Percentiles rank a stretch among this genome's conserved stretches.
These are phyloP conservation scores for Druceiella hillmani DNA, from an alignment of 2,888 invertebrate genomes.

Conservation along the genomic window DNA sequence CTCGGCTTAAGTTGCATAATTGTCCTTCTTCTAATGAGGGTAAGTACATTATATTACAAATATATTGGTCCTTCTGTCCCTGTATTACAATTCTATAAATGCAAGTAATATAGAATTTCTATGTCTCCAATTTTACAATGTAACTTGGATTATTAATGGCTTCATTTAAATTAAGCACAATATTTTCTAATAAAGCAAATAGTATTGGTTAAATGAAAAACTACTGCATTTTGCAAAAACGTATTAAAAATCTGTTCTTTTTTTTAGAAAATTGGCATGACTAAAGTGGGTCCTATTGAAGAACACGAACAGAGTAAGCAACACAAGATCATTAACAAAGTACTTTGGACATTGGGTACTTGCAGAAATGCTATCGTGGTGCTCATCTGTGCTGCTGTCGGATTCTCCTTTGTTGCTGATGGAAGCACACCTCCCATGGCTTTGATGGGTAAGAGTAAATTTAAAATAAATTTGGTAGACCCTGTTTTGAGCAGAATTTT, in stretches of 20 bases:
- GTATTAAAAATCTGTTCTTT: conserved; percentile 10
- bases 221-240: neutral
- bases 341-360: conserved; percentile 71
- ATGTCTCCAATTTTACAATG: neutral
- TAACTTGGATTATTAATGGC: neutral
- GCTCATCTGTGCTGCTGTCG: conserved; percentile 65
- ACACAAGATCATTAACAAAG: conserved; percentile 58
- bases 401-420: conserved; percentile 53
- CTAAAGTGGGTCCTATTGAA: conserved; percentile 54
- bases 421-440: conserved; percentile 55
- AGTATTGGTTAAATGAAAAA: no score
- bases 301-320: conserved; percentile 48
- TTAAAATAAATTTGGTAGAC: conserved; percentile 4
- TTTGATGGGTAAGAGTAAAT: conserved; percentile 59
- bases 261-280: conserved; percentile 58
- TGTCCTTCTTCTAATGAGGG: conserved; percentile 70
- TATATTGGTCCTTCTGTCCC: neutral
- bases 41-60: no score
- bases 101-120: no score
- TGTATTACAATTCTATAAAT: neutral
- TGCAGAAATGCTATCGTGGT: conserved; percentile 82
- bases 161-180: neutral
- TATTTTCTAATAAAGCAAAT: no score
- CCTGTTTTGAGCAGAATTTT: no score
- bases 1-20: conserved; percentile 72